phyloP scores from a whole-genome alignment of 2,888 invertebrate genomes.

The Oligia fasciuncula region DNA sequence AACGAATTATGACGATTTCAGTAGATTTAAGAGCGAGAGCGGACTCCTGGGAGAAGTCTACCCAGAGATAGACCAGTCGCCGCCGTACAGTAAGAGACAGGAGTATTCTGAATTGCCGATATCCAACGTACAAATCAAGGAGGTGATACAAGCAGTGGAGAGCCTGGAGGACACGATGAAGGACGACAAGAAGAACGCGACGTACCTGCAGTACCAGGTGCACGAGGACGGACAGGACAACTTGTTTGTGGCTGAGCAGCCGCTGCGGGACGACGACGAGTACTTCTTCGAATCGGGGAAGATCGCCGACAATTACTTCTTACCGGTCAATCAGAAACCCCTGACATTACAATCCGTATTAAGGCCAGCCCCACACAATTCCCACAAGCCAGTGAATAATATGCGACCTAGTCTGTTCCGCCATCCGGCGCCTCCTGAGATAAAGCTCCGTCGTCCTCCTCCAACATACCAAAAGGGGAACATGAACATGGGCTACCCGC shows the following conservation, averaged over 20 bases:
- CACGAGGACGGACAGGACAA: slow-evolving; percentile 80
- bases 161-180: slow-evolving; percentile 82
- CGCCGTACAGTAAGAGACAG: slow-evolving; percentile 71
- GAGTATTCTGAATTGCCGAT: slow-evolving; percentile 86
- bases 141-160: slow-evolving; percentile 86
- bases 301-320: slow-evolving; percentile 78
- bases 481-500: slow-evolving; percentile 76
- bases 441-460: slow-evolving; percentile 83
- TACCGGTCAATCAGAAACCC: slow-evolving; percentile 84
- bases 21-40: slow-evolving; percentile 79
- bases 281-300: slow-evolving; percentile 79
- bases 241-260: slow-evolving; percentile 78
- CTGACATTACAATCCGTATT: slow-evolving; percentile 86
- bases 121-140: slow-evolving; percentile 83
- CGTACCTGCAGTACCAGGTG: slow-evolving; percentile 82
- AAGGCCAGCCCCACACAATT: slow-evolving; percentile 73
- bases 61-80: slow-evolving; percentile 68
- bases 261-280: slow-evolving; percentile 83
- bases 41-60: slow-evolving; percentile 80
- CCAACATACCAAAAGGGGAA: slow-evolving; percentile 74
- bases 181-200: slow-evolving; percentile 75
- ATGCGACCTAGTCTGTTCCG: slow-evolving; percentile 81
- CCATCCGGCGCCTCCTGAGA: slow-evolving; percentile 86
- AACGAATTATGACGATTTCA: slow-evolving; percentile 88
- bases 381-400: slow-evolving; percentile 75